Conservation (phyloP, 1,140 invertebrate species). For the Gonatopus flavifemur region DNA sequence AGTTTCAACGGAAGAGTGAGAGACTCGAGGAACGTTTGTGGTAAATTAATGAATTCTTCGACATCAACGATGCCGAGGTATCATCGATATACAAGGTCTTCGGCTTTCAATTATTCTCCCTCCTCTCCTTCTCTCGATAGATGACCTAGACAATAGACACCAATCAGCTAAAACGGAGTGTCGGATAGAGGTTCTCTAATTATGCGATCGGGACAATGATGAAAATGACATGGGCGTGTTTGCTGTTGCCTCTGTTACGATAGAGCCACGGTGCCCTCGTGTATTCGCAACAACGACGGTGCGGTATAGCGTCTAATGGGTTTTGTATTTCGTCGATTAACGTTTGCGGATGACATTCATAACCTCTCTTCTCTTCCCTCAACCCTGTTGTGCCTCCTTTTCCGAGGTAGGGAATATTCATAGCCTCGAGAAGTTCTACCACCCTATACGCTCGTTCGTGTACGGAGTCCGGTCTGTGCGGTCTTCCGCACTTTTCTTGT, state of each 20-base stretch:
- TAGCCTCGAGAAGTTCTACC: neutral
- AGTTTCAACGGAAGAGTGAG: too few species aligned
- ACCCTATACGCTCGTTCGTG: constrained; percentile 8
- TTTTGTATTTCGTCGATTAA: constrained; percentile 43
- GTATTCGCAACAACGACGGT: constrained; percentile 2
- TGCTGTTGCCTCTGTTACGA: too few species aligned
- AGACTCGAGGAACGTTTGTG: too few species aligned
- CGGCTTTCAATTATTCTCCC: too few species aligned
- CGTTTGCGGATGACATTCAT: constrained; percentile 42
- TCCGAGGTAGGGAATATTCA: constrained; percentile 26
- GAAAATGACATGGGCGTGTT: constrained; percentile 39
- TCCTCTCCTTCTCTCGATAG: neutral
- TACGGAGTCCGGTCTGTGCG: too few species aligned
- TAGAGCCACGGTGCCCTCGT: too few species aligned
- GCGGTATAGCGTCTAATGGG: constrained; percentile 34
- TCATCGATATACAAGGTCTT: too few species aligned
- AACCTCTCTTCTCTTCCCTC: constrained; percentile 5
- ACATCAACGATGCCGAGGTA: too few species aligned
- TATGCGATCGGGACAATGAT: constrained; percentile 26
- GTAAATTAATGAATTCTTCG: too few species aligned
- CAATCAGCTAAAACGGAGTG: constrained; percentile 22
- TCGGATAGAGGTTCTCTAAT: constrained; percentile 34
- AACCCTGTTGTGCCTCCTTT: neutral
- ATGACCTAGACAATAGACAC: constrained; percentile 19
- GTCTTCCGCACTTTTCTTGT: too few species aligned